A percentile compares a stretch with the other conserved stretches of the same genome.
phyloP scores from a whole-genome alignment of 2,888 invertebrate genomes.

The Dusona sp. region DNA sequence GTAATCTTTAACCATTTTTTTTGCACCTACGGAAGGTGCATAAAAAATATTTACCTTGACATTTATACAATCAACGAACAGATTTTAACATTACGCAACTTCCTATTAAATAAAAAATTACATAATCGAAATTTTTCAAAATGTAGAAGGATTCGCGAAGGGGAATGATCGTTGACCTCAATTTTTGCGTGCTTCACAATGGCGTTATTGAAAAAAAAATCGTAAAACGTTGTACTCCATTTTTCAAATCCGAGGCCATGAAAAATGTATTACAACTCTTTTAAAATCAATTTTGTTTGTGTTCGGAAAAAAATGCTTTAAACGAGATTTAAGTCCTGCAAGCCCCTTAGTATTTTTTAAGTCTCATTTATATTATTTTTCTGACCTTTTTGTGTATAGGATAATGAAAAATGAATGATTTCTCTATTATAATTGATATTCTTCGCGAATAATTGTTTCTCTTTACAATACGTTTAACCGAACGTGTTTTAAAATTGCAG shows the following conservation, averaged over 20 bases:
- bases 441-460: no score
- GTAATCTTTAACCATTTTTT: background rate
- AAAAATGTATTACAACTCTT: background rate
- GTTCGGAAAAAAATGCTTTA: no score
- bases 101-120: background rate
- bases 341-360: no score
- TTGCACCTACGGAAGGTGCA: background rate
- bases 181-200: background rate
- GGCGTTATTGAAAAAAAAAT: background rate
- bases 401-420: background rate
- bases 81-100: background rate
- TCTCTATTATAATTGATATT: no score
- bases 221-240: background rate
- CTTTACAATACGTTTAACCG: background rate
- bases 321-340: no score
- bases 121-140: background rate
- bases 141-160: background rate
- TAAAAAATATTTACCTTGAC: background rate
- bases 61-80: background rate
- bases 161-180: background rate
- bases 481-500: constrained; percentile 84
- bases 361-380: background rate
- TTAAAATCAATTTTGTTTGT: no score
- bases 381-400: background rate
- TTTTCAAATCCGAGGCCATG: background rate